Percentiles rank a stretch among this genome's conserved stretches.
Conservation (phyloP, 2,888 invertebrate species). For the Seladonia tumulorum region DNA sequence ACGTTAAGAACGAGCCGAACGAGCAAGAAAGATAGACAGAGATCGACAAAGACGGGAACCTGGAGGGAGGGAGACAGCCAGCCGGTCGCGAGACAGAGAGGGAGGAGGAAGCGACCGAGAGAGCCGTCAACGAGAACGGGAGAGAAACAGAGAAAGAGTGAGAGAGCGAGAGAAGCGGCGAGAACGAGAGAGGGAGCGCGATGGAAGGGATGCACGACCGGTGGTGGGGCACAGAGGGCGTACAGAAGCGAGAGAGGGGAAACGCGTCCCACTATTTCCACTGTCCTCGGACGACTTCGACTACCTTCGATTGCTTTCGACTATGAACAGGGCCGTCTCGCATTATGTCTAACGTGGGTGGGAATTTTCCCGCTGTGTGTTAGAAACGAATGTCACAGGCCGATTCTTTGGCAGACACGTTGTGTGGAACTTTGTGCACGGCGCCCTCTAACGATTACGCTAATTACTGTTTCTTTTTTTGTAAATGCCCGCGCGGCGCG, state of each 20-base stretch:
- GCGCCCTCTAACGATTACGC: constrained; percentile 11
- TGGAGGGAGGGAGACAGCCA: constrained; percentile 48
- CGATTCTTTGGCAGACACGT: constrained; percentile 29
- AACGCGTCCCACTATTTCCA: constrained; percentile 64
- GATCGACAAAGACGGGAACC: constrained; percentile 53
- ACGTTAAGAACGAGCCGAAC: constrained; percentile 79
- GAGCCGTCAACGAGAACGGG: constrained; percentile 40
- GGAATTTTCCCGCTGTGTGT: constrained; percentile 59
- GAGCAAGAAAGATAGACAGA: constrained; percentile 61
- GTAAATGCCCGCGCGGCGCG: not conserved
- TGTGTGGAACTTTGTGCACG: not conserved
- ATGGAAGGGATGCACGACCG: constrained; percentile 50
- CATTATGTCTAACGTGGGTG: constrained; percentile 61
- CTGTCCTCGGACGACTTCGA: constrained; percentile 70
- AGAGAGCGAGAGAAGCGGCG: constrained; percentile 39
- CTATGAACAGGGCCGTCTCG: constrained; percentile 69
- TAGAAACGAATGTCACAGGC: constrained; percentile 54
- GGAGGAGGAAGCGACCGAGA: constrained; percentile 52
- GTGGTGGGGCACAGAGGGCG: constrained; percentile 62
- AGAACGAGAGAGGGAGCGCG: constrained; percentile 41
- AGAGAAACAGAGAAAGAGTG: constrained; percentile 26
- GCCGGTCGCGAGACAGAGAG: constrained; percentile 48
- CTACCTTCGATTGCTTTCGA: constrained; percentile 71
- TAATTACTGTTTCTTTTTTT: not conserved
- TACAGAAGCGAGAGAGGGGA: constrained; percentile 52